Conservation (phyloP, 2,888 invertebrate genomes). For the Lasioglossum calceatum region DNA sequence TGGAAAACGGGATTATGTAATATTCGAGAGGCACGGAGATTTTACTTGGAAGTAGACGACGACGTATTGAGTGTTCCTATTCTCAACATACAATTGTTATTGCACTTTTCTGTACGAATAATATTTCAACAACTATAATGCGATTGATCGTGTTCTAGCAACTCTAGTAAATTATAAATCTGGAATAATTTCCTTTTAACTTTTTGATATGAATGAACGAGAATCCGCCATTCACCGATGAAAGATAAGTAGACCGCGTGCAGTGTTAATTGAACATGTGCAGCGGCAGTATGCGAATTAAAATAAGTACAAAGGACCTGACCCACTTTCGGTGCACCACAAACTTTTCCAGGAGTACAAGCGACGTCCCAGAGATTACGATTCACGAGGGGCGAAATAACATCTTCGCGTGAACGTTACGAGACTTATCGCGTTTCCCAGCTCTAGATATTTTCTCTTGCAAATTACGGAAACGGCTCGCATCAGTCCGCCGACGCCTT, state of each 20-base stretch:
- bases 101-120: background rate
- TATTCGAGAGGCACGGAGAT: background rate
- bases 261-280: background rate
- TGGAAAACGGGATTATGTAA: background rate
- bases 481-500: constrained; percentile 36
- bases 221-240: background rate
- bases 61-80: background rate
- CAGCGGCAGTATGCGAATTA: background rate
- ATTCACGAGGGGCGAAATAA: constrained; percentile 14
- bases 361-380: constrained; percentile 2
- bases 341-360: background rate
- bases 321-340: background rate
- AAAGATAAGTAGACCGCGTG: background rate
- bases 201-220: background rate
- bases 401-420: constrained; percentile 16
- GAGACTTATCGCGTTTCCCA: background rate
- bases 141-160: background rate
- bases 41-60: background rate
- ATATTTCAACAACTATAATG: background rate
- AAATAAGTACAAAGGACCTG: background rate
- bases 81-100: background rate
- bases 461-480: constrained; percentile 54
- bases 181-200: background rate
- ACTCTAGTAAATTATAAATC: background rate
- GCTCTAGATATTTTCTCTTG: background rate